Base-by-base conservation (phyloP, 2,797 vertebrate genomes). In the Xenopus petersii region DNA sequence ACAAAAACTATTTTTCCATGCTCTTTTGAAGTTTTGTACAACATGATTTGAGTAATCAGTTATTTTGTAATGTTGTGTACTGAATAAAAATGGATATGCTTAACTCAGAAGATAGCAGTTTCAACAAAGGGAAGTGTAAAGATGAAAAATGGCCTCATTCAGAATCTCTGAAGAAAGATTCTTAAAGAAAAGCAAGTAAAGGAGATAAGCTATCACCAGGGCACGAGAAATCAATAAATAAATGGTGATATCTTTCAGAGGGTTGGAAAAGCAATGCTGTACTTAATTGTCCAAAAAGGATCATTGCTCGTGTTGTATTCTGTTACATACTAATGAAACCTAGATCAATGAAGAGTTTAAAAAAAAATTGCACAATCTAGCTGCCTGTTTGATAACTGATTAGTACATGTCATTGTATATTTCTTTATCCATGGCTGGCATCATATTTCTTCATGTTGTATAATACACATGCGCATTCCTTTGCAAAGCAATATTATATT, bases 281-380 rank as follows among this genome's bases (percentile, higher is more conserved):
- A 80, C 66, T 75, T 75, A 24, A 64, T 80, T 42, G 71, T 64
- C 58, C 46, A 63, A 72, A 82, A 81, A 64, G 76, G 81, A 51
- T 62, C 66, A 73, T 72, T 60, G 75, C 75, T 84, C 67, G 76
- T 84, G 10, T 76, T 86, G 83, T 69, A 86, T 67, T 77, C 60
- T 79, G 74, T 81, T 81, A 75, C 71, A 77, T 77, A 67, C 70
- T 77, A 77, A 77, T 77, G 70, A 77, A 80, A 71, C 51, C 73
- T 85, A 80, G 47, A 59, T 79, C 65, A 76, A 30, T 64, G 64
- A 78, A 82, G 70, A 62, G 56, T 77, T 75, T 62, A 1, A 30
- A 56, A 73, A 77, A 66, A 62, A 79, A 81, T 71, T 17, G 5
- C 58, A 60, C 3, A 60, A 10, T 26, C 58, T 60, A 5, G 67